phyloP scores from a whole-genome alignment of 2,797 vertebrate genomes.

The Iguana delicatissima region DNA sequence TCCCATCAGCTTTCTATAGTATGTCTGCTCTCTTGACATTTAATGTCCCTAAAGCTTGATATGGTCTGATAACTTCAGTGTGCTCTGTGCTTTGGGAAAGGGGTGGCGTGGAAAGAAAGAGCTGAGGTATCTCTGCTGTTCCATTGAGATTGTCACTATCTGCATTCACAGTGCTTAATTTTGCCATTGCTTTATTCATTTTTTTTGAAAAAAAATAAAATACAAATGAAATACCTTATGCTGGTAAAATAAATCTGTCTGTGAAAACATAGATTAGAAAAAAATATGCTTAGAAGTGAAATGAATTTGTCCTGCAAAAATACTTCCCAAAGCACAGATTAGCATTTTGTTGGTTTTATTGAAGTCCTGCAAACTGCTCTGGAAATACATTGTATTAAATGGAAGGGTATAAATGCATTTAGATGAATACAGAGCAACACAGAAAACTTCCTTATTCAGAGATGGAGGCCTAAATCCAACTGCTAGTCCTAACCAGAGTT shows the following conservation, averaged over 20 bases:
- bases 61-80: conserved; percentile 75
- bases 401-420: too few species aligned
- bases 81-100: conserved; percentile 49
- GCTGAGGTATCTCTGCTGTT: conserved; percentile 59
- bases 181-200: conserved; percentile 52
- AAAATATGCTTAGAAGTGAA: background rate
- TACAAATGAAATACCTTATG: conserved; percentile 55
- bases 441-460: background rate
- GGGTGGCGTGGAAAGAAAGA: conserved; percentile 62
- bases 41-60: conserved; percentile 73
- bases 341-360: conserved; percentile 1
- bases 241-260: conserved; percentile 14
- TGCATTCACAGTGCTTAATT: conserved; percentile 46
- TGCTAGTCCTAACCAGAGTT: background rate
- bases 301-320: background rate
- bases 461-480: too few species aligned
- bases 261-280: conserved; percentile 28
- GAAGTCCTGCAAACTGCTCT: background rate
- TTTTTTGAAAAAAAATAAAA: conserved; percentile 34
- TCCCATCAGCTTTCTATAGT: conserved; percentile 73
- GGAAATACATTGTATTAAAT: background rate
- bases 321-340: background rate
- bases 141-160: conserved; percentile 58
- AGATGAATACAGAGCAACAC: background rate
- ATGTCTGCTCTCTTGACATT: conserved; percentile 77